These are phyloP conservation scores for Periophthalmus magnuspinnatus DNA, from an alignment of 2,797 vertebrate species.

Conservation along the genomic window DNA sequence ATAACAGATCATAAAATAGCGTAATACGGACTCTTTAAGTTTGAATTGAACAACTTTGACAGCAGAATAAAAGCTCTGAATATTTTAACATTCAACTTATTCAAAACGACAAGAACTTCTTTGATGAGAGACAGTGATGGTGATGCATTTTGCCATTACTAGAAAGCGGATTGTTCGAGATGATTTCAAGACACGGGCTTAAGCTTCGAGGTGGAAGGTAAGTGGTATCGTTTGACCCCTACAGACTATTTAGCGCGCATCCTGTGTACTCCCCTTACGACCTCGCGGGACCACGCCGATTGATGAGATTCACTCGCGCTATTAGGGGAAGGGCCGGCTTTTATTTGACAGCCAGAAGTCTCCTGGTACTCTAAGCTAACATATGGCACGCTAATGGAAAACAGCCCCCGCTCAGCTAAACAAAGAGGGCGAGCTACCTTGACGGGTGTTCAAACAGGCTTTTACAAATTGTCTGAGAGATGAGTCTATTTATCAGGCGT, in stretches of 20 bases:
- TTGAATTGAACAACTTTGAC: slow-evolving; percentile 45
- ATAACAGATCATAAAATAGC: too few species aligned
- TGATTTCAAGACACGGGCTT: slow-evolving; percentile 37
- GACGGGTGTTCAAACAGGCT: slow-evolving; percentile 41
- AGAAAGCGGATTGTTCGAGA: slow-evolving; percentile 49
- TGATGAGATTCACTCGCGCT: slow-evolving; percentile 67
- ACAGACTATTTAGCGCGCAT: slow-evolving; percentile 54
- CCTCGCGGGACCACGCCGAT: slow-evolving; percentile 48
- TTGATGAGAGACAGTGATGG: slow-evolving; percentile 27
- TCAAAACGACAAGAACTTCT: slow-evolving; percentile 39
- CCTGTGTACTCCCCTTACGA: slow-evolving; percentile 52
- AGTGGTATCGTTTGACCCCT: slow-evolving; percentile 53
- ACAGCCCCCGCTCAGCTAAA: slow-evolving; percentile 44
- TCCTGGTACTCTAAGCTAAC: slow-evolving; percentile 34
- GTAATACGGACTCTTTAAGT: not conserved
- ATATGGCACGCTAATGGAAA: slow-evolving; percentile 63
- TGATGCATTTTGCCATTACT: slow-evolving; percentile 33
- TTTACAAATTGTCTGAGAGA: slow-evolving; percentile 54
- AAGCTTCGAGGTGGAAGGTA: slow-evolving; percentile 23
- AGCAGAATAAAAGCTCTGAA: slow-evolving; percentile 37
- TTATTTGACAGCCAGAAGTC: slow-evolving; percentile 55
- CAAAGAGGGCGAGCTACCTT: slow-evolving; percentile 40
- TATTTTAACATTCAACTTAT: slow-evolving; percentile 21
- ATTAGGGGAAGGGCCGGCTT: slow-evolving; percentile 55
- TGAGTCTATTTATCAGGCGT: slow-evolving; percentile 51